These are phyloP conservation scores for Guaruba guarouba DNA, from an alignment of 2,113 vertebrate species.

Conservation along the genomic window DNA sequence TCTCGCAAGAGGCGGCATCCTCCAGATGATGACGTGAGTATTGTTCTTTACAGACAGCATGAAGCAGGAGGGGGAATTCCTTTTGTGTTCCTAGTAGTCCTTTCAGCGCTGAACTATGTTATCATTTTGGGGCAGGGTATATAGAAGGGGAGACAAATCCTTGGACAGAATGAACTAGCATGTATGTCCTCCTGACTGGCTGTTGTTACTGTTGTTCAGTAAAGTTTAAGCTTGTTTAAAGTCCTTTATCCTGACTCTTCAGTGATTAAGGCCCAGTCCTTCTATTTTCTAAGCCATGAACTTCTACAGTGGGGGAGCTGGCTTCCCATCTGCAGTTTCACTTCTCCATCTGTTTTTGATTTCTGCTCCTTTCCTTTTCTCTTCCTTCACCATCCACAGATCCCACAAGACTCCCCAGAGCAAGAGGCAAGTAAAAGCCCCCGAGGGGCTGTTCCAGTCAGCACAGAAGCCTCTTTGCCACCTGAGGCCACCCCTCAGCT, in stretches of 20 bases:
- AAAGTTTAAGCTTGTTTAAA: background rate
- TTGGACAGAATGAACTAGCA: background rate
- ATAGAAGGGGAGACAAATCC: background rate
- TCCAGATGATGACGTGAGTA: conserved; percentile 83
- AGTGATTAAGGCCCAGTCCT: background rate
- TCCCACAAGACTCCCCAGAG: conserved; percentile 80
- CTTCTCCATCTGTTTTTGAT: conserved; percentile 40
- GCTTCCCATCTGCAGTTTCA: conserved; percentile 35
- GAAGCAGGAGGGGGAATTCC: background rate
- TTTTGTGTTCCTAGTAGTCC: background rate
- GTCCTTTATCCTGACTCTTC: background rate
- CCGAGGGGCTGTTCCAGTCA: conserved; percentile 71
- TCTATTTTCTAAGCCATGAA: background rate
- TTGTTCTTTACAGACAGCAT: background rate
- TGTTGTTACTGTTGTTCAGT: background rate
- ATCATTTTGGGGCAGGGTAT: background rate
- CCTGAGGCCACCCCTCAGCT: conserved; percentile 75
- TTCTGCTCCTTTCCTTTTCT: background rate
- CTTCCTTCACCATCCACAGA: conserved; percentile 55
- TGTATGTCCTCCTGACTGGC: background rate
- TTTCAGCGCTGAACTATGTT: background rate
- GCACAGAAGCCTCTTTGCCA: conserved; percentile 76
- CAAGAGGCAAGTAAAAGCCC: conserved; percentile 82
- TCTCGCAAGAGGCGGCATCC: conserved; percentile 87
- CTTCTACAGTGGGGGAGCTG: background rate